Evolutionary conservation across 2,113 vertebrate genomes (phyloP).

Genomic region (Thalassoma bifasciatum): DNA sequence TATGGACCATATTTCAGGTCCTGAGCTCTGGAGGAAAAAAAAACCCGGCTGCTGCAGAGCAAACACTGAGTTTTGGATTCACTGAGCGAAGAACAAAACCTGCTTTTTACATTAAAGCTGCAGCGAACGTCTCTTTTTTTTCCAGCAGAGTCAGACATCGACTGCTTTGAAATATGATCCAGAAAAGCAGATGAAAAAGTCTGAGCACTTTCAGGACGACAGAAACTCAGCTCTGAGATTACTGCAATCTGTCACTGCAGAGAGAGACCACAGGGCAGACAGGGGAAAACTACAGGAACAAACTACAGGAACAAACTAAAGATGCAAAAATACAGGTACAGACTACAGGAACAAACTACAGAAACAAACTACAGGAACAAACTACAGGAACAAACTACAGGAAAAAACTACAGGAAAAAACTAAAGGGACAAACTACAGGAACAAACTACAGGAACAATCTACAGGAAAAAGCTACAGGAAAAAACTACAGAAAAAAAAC

Average conservation of each 20-base stretch:
- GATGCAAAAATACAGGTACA: no score
- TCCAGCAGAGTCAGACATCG: constrained; percentile 75
- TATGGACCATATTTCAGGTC: constrained; percentile 92
- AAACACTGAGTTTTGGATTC: constrained; percentile 86
- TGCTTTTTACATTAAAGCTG: constrained; percentile 88
- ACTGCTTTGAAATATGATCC: constrained; percentile 84
- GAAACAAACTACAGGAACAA: no score
- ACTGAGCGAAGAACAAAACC: constrained; percentile 87
- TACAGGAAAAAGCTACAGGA: no score
- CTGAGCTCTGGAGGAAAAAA: constrained; percentile 91
- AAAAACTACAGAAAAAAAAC: no score
- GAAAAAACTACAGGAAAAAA: no score
- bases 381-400: no score
- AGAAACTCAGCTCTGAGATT: constrained; percentile 50
- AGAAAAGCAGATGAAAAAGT: constrained; percentile 79
- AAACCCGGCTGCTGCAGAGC: constrained; percentile 96
- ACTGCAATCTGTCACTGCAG: constrained; percentile 58
- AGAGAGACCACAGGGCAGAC: constrained; percentile 34
- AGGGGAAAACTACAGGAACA: not conserved
- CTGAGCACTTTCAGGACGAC: constrained; percentile 74
- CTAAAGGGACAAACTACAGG: no score
- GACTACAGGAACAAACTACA: no score
- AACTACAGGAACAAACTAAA: no score
- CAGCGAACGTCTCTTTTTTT: constrained; percentile 75
- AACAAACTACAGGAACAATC: no score